Conservation (phyloP, 2,113 vertebrate genomes). For the Myrmophylax atrothorax region DNA sequence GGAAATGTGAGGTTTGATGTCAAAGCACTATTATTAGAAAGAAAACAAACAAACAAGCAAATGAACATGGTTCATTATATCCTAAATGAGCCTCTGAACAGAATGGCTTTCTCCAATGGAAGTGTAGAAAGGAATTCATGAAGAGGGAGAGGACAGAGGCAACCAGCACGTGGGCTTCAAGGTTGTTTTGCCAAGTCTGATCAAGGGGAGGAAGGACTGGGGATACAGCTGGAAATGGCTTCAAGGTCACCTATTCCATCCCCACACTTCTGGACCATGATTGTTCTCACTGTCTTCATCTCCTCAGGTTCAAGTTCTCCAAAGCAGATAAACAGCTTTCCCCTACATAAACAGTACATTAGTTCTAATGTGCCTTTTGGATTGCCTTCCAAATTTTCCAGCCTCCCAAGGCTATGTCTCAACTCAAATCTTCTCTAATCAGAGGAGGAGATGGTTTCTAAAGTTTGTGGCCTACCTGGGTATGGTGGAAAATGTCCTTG, state of each 20-base stretch:
- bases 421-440: not conserved
- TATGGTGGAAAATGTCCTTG: not conserved
- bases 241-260: not conserved
- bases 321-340: slow-evolving; percentile 18
- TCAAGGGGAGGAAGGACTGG: not conserved
- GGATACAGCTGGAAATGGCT: not conserved
- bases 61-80: not conserved
- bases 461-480: not conserved
- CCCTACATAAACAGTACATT: not conserved
- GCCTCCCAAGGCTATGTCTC: not conserved
- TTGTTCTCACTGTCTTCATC: not conserved
- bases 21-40: not conserved
- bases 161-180: not conserved
- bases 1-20: not conserved
- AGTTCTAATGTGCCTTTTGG: not conserved
- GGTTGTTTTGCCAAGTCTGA: not conserved
- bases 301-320: not conserved
- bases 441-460: not conserved
- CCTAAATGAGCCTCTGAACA: not conserved
- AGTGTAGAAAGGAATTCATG: not conserved
- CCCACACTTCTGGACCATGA: not conserved
- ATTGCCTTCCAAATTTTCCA: not conserved
- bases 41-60: not conserved
- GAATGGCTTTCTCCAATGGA: rapidly evolving
- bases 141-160: not conserved